These are phyloP conservation scores for Sisyra nigra DNA, from an alignment of 2,888 invertebrate genomes.

Conservation along the genomic window DNA sequence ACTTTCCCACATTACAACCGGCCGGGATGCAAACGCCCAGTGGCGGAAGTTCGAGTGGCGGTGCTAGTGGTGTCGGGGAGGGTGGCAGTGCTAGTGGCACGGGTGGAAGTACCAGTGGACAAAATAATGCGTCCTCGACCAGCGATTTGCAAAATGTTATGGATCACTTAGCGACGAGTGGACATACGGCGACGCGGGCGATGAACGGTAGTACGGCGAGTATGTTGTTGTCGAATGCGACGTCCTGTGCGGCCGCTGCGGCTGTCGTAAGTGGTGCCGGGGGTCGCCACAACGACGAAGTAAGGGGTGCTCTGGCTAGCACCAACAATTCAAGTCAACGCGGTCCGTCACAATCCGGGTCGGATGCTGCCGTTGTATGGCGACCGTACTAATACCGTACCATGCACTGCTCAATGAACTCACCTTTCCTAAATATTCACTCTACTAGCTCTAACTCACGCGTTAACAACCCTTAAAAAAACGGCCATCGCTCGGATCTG, in stretches of 20 bases:
- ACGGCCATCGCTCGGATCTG: too few relatives aligned
- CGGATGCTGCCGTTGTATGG: slow-evolving; percentile 51
- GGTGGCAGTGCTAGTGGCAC: neutral
- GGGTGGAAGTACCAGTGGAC: slow-evolving; percentile 15
- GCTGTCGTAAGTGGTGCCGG: slow-evolving; percentile 38
- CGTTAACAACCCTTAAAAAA: too few relatives aligned
- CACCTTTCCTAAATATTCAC: too few relatives aligned
- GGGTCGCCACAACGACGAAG: slow-evolving; percentile 30
- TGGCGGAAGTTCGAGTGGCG: neutral
- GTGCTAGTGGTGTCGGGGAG: neutral
- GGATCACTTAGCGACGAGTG: slow-evolving; percentile 57
- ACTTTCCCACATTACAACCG: slow-evolving; percentile 51
- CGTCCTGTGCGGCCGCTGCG: slow-evolving; percentile 39
- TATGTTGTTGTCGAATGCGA: slow-evolving; percentile 37
- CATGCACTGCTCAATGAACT: too few relatives aligned
- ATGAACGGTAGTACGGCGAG: slow-evolving; percentile 25
- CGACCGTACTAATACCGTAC: slow-evolving; percentile 43
- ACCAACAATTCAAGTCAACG: slow-evolving; percentile 28
- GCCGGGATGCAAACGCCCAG: slow-evolving; percentile 19
- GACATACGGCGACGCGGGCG: slow-evolving; percentile 22
- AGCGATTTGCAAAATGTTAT: slow-evolving; percentile 59
- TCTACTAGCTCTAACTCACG: too few relatives aligned
- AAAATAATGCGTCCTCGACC: slow-evolving; percentile 18
- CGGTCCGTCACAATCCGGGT: slow-evolving; percentile 35
- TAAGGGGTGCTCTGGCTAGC: slow-evolving; percentile 23